Evolutionary conservation across 2,888 invertebrate genomes (phyloP), one percentile per base, ranked within the genome.

Genomic region (Polyommatus iphigenia): DNA sequence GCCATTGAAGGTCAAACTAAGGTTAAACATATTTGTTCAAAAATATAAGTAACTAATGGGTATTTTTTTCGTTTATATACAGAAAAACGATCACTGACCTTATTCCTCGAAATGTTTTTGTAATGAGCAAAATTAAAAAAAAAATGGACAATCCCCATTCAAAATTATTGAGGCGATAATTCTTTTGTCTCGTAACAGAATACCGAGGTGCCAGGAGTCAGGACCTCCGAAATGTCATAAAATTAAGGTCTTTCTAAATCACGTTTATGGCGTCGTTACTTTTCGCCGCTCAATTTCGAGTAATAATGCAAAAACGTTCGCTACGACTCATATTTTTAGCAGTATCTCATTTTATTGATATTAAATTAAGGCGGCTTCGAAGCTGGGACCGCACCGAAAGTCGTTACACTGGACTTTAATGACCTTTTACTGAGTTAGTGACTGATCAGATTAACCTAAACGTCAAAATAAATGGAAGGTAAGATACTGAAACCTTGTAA

Each of bases 221-320:
- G 41, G 6, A 15, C 24, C 73, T 73, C 73, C 13, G 15, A 73
- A 41, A 73, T 46, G 46, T 50, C 15, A 50, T 46, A 15, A 73
- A 73, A 73, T 73, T 73, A 73, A 73, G 73, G 50, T 73, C 73
- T 73, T 50, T 73, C 73, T 73, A 73, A 73, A 50, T 73, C 73
- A 73, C 46, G 20, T 73, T 73, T 73, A 73, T 73, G 46, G 32
- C 46, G 15, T 46, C 46, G 46, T 73, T 73, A 73, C 73, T 73
- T 46, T 67, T 73, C 36, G 46, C 41, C 13, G 72, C 72, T 72
- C 41, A 72, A 72, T 72, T 72, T 72, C 72, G 41, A 71, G 72
- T 41, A 72, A 72, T 72, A 73, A 73, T 50, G 73, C 73, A 73
- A 24, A 73, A 46, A 73, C 7, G 46, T 50, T 50, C 73, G 50